A percentile compares a stretch with the other conserved stretches of the same genome.
These are phyloP conservation scores for Boleophthalmus pectinirostris DNA, from an alignment of 2,113 vertebrate species.

Conservation along the genomic window DNA sequence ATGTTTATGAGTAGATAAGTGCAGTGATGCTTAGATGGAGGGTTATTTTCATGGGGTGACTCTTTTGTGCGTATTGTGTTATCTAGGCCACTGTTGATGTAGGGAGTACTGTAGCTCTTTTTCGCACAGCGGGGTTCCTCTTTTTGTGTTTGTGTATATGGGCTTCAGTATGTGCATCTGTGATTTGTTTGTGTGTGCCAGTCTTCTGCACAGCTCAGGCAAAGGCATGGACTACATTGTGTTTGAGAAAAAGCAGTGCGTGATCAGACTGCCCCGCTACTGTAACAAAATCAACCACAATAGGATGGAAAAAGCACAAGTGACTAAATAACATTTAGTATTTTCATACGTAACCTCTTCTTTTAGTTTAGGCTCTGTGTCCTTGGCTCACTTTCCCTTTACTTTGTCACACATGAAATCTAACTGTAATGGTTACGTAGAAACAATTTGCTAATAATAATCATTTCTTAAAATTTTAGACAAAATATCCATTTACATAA, in stretches of 20 bases:
- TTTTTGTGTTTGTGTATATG: conserved; percentile 63
- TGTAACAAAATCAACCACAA: conserved; percentile 44
- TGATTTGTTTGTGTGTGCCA: conserved; percentile 39
- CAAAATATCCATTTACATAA: background rate
- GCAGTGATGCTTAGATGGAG: conserved; percentile 77
- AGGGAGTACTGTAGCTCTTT: conserved; percentile 72
- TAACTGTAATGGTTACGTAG: background rate
- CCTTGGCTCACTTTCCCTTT: conserved; percentile 16
- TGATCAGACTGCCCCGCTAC: conserved; percentile 58
- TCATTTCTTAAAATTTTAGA: background rate
- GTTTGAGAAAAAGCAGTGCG: conserved; percentile 48
- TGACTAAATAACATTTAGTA: conserved; percentile 38
- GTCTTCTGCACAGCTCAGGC: conserved; percentile 50
- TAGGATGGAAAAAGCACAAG: conserved; percentile 41
- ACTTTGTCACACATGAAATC: conserved; percentile 9
- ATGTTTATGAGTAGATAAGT: conserved; percentile 80
- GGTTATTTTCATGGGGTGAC: conserved; percentile 75
- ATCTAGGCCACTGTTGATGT: conserved; percentile 79
- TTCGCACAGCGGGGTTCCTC: conserved; percentile 64
- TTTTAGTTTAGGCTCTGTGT: conserved; percentile 16
- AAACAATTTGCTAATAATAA: background rate
- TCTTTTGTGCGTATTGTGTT: conserved; percentile 78
- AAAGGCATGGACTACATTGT: conserved; percentile 59
- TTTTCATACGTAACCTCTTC: conserved; percentile 20
- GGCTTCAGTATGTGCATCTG: conserved; percentile 48